Conservation (phyloP, 2,888 invertebrate genomes). For the Chrysolina oricalcia region DNA sequence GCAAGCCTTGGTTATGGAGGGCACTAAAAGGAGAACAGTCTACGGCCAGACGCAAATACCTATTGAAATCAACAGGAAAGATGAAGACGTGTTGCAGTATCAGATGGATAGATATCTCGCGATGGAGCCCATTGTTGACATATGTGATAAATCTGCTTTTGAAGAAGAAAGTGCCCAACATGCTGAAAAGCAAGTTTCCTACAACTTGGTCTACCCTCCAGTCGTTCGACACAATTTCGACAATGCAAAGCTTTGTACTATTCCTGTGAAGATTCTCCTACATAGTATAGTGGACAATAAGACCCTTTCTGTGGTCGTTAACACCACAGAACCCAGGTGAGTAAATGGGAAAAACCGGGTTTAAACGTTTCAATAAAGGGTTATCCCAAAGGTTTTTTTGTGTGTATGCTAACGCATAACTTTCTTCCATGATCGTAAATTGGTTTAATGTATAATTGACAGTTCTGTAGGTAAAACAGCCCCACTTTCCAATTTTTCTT, state of each 20-base stretch:
- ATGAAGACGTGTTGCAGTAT: conserved; percentile 62
- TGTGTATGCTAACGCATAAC: too few relatives aligned
- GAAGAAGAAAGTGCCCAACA: conserved; percentile 51
- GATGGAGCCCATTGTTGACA: conserved; percentile 54
- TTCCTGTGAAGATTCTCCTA: conserved; percentile 80
- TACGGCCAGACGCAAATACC: conserved; percentile 83
- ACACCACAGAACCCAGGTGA: conserved; percentile 70
- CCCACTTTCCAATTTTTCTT: too few relatives aligned
- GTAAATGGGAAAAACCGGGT: conserved; percentile 38
- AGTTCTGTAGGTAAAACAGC: too few relatives aligned
- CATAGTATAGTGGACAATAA: conserved; percentile 78
- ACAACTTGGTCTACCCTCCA: conserved; percentile 76
- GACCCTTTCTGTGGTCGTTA: conserved; percentile 73
- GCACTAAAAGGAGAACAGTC: conserved; percentile 74
- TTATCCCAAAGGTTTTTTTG: too few relatives aligned
- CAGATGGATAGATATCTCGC: conserved; percentile 53
- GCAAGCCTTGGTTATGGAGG: conserved; percentile 71
- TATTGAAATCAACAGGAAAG: conserved; percentile 75
- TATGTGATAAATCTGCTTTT: conserved; percentile 52
- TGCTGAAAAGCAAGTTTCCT: conserved; percentile 72
- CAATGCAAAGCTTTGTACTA: conserved; percentile 76
- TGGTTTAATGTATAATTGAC: too few relatives aligned
- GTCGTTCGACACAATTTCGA: conserved; percentile 79
- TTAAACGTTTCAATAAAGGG: too few relatives aligned
- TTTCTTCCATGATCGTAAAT: too few relatives aligned